Conservation (phyloP, 2,888 invertebrate species). For the Protophormia terraenovae region DNA sequence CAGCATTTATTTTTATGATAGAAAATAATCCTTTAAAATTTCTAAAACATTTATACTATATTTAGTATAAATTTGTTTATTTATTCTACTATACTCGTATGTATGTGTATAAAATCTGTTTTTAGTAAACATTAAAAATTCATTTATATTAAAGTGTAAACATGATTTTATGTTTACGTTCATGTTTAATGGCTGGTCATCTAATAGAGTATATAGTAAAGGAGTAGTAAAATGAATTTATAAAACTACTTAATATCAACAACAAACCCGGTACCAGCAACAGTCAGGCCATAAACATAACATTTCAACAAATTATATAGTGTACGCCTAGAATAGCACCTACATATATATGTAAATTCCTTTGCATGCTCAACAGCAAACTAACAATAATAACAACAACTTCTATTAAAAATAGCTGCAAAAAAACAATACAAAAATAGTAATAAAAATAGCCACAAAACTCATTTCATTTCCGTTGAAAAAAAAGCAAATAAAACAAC, state of each 20-base stretch:
- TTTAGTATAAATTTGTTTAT: background rate
- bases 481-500: conserved; percentile 17
- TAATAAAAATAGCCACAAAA: conserved; percentile 55
- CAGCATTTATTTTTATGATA: conserved; percentile 1
- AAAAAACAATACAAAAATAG: background rate
- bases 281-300: conserved; percentile 26
- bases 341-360: too few species aligned
- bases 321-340: conserved; percentile 32
- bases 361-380: background rate
- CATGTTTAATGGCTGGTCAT: conserved; percentile 45
- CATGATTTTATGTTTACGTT: conserved; percentile 51
- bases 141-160: conserved; percentile 54
- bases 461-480: conserved; percentile 63
- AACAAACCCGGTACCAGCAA: background rate
- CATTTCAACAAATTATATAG: conserved; percentile 59
- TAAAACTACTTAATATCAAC: background rate
- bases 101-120: background rate
- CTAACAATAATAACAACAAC: background rate
- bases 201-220: conserved; percentile 23
- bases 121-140: conserved; percentile 49
- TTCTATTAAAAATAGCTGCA: conserved; percentile 8
- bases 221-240: conserved; percentile 21
- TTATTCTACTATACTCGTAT: background rate
- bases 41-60: background rate
- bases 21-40: background rate